Evolutionary conservation across 2,113 vertebrate species (phyloP).

Genomic region (Petroica traversi): DNA sequence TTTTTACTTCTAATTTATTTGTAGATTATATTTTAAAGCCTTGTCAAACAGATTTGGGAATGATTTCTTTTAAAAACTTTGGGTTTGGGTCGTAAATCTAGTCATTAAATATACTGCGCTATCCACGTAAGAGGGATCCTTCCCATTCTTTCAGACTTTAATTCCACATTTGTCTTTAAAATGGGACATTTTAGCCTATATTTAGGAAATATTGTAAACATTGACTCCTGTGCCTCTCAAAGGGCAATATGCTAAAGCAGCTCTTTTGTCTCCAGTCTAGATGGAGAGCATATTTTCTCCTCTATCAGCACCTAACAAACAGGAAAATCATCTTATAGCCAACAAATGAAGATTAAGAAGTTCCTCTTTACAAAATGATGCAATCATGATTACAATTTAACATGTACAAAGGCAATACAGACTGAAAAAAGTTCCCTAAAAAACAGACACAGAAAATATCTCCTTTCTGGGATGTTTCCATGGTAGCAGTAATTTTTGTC

Average conservation of each 20-base stretch:
- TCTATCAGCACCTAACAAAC: neutral
- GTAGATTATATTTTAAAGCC: neutral
- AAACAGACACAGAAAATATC: neutral
- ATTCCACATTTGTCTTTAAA: neutral
- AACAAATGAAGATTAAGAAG: neutral
- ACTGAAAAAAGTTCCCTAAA: neutral
- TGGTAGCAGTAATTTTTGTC: constrained; percentile 34
- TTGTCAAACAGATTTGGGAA: neutral
- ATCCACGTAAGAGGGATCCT: neutral
- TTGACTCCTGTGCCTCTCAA: neutral
- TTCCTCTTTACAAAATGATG: neutral
- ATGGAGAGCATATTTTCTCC: neutral
- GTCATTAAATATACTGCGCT: neutral
- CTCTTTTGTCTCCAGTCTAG: neutral
- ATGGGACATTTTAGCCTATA: neutral
- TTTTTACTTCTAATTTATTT: neutral
- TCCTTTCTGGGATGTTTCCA: constrained; percentile 46
- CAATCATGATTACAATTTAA: neutral
- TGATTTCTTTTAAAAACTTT: neutral
- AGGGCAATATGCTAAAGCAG: neutral
- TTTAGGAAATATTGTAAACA: neutral
- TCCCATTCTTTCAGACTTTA: neutral
- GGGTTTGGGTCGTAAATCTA: neutral
- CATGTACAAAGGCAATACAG: neutral
- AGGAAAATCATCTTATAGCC: neutral